Percentiles rank a stretch among this genome's conserved stretches.
These are phyloP conservation scores for Nesogale talazaci DNA, from an alignment of 2,113 vertebrate species.

Conservation along the genomic window DNA sequence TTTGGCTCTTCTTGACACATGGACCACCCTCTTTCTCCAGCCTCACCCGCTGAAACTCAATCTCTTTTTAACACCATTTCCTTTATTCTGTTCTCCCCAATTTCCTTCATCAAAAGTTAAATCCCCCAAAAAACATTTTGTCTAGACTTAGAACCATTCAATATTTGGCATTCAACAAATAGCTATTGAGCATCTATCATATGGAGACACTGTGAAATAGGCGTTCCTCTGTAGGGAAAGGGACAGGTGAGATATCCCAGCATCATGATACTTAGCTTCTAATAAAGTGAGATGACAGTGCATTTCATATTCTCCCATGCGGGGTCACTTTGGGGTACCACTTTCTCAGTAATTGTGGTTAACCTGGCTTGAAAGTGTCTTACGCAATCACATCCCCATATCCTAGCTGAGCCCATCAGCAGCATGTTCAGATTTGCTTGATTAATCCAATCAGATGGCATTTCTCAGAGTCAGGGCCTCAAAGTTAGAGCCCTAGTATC, in stretches of 20 bases:
- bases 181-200: not conserved
- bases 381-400: not conserved
- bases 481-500: not conserved
- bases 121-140: not conserved
- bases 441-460: not conserved
- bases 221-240: too few species aligned
- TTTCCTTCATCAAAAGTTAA: not conserved
- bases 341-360: not conserved
- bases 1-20: accelerated
- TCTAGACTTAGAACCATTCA: not conserved
- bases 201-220: not conserved
- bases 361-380: not conserved
- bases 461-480: not conserved
- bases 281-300: not conserved
- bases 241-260: not conserved
- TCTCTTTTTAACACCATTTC: not conserved
- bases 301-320: not conserved
- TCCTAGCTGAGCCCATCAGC: not conserved
- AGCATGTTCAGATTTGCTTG: too few species aligned
- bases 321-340: not conserved
- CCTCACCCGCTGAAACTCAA: not conserved
- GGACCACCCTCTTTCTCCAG: not conserved
- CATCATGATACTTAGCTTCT: not conserved
- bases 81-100: not conserved
- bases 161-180: not conserved